Evolutionary conservation across 2,797 vertebrate genomes (phyloP).

Genomic region (Notolabrus celidotus): DNA sequence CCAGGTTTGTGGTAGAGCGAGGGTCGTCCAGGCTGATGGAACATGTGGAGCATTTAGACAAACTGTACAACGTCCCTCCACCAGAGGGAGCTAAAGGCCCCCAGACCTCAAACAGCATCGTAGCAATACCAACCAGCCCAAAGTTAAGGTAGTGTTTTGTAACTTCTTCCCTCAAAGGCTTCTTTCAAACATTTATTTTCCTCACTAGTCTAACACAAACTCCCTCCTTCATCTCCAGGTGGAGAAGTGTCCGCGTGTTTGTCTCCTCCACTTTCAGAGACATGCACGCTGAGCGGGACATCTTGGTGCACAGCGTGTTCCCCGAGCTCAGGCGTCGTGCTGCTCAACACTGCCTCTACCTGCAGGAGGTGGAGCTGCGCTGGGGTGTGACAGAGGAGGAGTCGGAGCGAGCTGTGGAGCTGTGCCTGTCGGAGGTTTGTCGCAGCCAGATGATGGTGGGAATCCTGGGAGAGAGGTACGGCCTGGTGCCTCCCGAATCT

Average conservation of each 20-base stretch:
- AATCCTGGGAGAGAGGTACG: slow-evolving; percentile 90
- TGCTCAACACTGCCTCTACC: slow-evolving; percentile 78
- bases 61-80: slow-evolving; percentile 85
- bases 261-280: slow-evolving; percentile 95
- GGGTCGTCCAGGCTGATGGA: slow-evolving; percentile 88
- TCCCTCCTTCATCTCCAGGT: slow-evolving; percentile 74
- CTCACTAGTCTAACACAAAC: background rate
- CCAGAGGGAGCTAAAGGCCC: slow-evolving; percentile 52
- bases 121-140: slow-evolving; percentile 71
- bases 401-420: slow-evolving; percentile 82
- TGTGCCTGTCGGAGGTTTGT: slow-evolving; percentile 91
- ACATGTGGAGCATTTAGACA: slow-evolving; percentile 90
- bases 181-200: background rate
- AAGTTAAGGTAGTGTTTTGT: slow-evolving; percentile 77
- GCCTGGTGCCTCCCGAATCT: slow-evolving; percentile 82
- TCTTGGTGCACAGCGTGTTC: slow-evolving; percentile 87
- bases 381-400: slow-evolving; percentile 94
- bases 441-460: slow-evolving; percentile 89
- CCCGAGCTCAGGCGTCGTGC: slow-evolving; percentile 88
- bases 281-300: slow-evolving; percentile 91
- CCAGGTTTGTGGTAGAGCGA: slow-evolving; percentile 89
- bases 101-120: slow-evolving; percentile 25
- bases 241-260: slow-evolving; percentile 88
- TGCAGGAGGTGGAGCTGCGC: slow-evolving; percentile 92
- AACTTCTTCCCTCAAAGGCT: background rate